A percentile compares a stretch with the other conserved stretches of the same genome.
Conservation (phyloP, 2,113 vertebrate genomes). For the Stigmatopora argus region DNA sequence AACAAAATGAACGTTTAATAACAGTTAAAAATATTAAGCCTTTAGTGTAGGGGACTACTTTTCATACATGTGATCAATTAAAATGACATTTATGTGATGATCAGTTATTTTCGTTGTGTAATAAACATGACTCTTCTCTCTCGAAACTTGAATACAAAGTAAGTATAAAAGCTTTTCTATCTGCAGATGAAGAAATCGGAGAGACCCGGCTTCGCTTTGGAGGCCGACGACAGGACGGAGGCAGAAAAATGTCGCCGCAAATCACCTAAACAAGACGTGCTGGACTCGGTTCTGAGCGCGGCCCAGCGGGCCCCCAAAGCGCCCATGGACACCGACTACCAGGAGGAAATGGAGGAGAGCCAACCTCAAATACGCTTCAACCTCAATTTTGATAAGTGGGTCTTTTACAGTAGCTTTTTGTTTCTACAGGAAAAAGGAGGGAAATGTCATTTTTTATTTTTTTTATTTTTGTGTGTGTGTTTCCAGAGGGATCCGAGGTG, state of each 20-base stretch:
- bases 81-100: too few relatives aligned
- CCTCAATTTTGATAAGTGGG: slow-evolving; percentile 69
- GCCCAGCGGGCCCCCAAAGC: slow-evolving; percentile 60
- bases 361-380: slow-evolving; percentile 73
- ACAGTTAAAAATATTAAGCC: too few relatives aligned
- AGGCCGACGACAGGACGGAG: slow-evolving; percentile 65
- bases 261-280: slow-evolving; percentile 28
- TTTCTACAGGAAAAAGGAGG: too few relatives aligned
- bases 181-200: slow-evolving; percentile 73
- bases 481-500: slow-evolving; percentile 50
- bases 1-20: too few relatives aligned
- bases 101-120: too few relatives aligned
- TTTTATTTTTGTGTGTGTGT: neutral
- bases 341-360: slow-evolving; percentile 67
- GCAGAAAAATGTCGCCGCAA: slow-evolving; percentile 37
- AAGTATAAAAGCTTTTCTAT: neutral
- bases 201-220: slow-evolving; percentile 52
- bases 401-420: slow-evolving; percentile 16
- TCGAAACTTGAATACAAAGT: too few relatives aligned
- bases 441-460: too few relatives aligned
- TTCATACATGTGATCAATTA: too few relatives aligned
- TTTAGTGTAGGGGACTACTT: too few relatives aligned
- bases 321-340: slow-evolving; percentile 81
- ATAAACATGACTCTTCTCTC: too few relatives aligned
- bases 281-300: slow-evolving; percentile 55